Percentiles rank a stretch among this genome's conserved stretches.
These are phyloP conservation scores for Lottia gigantea DNA, from an alignment of 2,888 invertebrate genomes.

Conservation along the genomic window DNA sequence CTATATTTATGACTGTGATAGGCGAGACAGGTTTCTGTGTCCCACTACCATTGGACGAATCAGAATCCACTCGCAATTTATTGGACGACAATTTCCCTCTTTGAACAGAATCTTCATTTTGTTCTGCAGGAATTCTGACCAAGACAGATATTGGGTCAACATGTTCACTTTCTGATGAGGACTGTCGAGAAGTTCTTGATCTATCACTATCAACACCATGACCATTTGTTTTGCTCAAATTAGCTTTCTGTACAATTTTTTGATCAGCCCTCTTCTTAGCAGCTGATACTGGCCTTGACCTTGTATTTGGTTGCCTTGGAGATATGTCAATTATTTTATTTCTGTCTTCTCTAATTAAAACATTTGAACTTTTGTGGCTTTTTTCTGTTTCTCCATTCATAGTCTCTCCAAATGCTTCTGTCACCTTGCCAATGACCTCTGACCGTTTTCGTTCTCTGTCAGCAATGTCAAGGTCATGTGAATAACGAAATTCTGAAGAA, in stretches of 20 bases:
- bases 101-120: too few species aligned
- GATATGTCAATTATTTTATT: conserved; percentile 49
- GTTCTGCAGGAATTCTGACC: background rate
- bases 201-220: background rate
- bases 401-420: background rate
- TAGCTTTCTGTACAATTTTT: background rate
- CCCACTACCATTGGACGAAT: background rate
- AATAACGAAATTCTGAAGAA: too few species aligned
- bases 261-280: background rate
- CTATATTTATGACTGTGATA: background rate
- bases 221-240: too few species aligned
- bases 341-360: conserved; percentile 38
- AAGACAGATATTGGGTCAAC: background rate
- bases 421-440: background rate
- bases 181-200: background rate
- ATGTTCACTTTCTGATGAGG: background rate
- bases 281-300: conserved; percentile 33
- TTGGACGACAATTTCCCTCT: background rate
- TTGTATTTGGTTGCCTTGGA: conserved; percentile 48
- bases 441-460: background rate
- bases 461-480: too few species aligned
- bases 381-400: conserved; percentile 14
- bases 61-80: background rate
- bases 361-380: conserved; percentile 18
- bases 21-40: background rate